Percentiles rank a stretch among this genome's conserved stretches.
Conservation (phyloP, 2,888 invertebrate species). For the Cryptophagus acutangulus region DNA sequence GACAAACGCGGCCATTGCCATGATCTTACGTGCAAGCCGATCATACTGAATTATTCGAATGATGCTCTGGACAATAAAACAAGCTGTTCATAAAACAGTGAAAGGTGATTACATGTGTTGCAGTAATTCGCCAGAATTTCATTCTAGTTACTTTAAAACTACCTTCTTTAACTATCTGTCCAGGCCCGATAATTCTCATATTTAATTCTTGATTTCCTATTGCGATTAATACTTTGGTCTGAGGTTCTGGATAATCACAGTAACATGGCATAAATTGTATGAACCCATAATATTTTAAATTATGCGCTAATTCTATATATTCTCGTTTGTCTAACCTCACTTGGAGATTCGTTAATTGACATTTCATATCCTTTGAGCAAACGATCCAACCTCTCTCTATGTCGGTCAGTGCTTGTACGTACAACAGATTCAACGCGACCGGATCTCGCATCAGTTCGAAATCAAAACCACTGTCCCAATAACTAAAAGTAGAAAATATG, state of each 20-base stretch:
- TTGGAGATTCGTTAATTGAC: conserved; percentile 66
- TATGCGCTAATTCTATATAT: conserved; percentile 81
- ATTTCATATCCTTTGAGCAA: conserved; percentile 60
- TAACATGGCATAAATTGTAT: conserved; percentile 71
- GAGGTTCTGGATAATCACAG: conserved; percentile 71
- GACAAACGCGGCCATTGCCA: no score
- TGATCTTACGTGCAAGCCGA: no score
- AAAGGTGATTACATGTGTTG: conserved; percentile 74
- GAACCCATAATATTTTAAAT: conserved; percentile 84
- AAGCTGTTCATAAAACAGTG: no score
- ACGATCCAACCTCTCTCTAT: conserved; percentile 82
- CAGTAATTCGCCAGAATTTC: conserved; percentile 95
- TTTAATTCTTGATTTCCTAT: conserved; percentile 85
- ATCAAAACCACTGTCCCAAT: conserved; percentile 85
- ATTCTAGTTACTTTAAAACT: conserved; percentile 92
- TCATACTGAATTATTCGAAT: no score
- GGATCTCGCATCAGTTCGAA: conserved; percentile 75
- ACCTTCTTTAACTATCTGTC: conserved; percentile 69
- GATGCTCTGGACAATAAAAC: no score
- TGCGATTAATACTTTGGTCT: conserved; percentile 66
- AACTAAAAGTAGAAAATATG: no score
- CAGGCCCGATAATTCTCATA: conserved; percentile 57
- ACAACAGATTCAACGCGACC: conserved; percentile 79
- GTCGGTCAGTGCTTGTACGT: conserved; percentile 82
- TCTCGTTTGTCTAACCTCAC: conserved; percentile 77